A percentile compares a stretch with the other conserved stretches of the same genome.
These are phyloP conservation scores for Phalacrocorax aristotelis DNA, from an alignment of 2,113 vertebrate species.

Conservation along the genomic window DNA sequence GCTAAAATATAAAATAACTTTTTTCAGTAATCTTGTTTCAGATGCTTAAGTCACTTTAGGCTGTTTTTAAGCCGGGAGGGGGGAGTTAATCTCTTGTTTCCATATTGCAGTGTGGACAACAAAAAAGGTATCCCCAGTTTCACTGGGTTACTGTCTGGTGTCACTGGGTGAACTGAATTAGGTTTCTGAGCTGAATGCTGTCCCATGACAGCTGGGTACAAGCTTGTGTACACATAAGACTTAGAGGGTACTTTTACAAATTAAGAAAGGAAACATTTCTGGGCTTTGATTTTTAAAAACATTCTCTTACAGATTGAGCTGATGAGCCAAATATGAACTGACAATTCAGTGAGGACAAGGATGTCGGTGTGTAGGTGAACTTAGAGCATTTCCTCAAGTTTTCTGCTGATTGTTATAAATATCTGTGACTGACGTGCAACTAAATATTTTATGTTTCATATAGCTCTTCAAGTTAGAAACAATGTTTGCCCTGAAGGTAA, in stretches of 20 bases:
- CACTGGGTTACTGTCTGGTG: background rate
- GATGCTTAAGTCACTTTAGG: background rate
- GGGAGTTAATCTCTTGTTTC: background rate
- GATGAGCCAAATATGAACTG: background rate
- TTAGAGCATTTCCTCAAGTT: background rate
- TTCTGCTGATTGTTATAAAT: background rate
- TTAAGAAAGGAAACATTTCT: background rate
- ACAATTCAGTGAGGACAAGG: background rate
- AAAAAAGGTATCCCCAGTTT: background rate
- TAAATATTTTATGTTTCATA: constrained; percentile 8
- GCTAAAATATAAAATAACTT: background rate
- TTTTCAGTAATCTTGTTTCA: background rate
- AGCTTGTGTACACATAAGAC: background rate
- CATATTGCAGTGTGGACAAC: background rate
- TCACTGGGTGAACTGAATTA: background rate
- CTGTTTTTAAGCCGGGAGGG: background rate
- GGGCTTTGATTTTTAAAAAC: background rate
- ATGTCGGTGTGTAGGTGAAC: background rate
- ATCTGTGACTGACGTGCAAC: background rate
- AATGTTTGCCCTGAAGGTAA: background rate
- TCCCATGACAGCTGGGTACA: background rate
- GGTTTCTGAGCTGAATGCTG: background rate
- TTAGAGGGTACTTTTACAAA: background rate
- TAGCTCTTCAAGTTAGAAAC: background rate
- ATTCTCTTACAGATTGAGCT: background rate